Base-by-base conservation (phyloP, 2,113 vertebrate genomes). In the Pangasianodon hypophthalmus region DNA sequence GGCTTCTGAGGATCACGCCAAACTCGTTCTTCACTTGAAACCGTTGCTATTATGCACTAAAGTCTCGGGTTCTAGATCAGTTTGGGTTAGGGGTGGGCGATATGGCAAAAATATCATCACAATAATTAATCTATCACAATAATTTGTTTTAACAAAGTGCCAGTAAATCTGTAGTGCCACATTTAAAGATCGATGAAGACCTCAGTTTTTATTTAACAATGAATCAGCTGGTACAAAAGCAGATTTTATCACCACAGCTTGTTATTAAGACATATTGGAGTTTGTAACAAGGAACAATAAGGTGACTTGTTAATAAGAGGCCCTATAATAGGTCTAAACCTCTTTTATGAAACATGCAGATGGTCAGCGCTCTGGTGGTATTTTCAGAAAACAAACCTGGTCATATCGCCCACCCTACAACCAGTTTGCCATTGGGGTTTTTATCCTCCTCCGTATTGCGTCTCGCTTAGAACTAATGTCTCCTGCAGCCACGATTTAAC, bases 101-200 rank as follows among this genome's bases (percentile, higher is more conserved):
- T 58, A 60, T 2, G 14, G 58, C 81, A 21, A 41, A 32, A 4
- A 54, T 52, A 44, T 75, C 44, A 21, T 52, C 48, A 19, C 14
- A 2, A 21, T 14, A n/a, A 32, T 19, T 16, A n/a, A 80, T 52
- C 6, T 52, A 4, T 54, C 48, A 19, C 48, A 29, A 14, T 26
- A 13, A 52, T 44, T 37, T 11, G 79, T 81, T 52, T 6, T 4
- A 84, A 62, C 1, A 62, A 62, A 44, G 56, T 84, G 82, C 56
- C 82, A 62, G 82, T 14, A 60, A 62, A 62, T 84, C 37, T 46
- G 37, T 16, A 44, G 82, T 84, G 56, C 82, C 82, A 84, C 82
- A 29, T 62, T 44, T 11, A 82, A 56, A 82, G 41, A 26, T 48
- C 13, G 6, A 73, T 16, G 32, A 67, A 67, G n/a, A 10, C 9